A percentile compares a stretch with the other conserved stretches of the same genome.
phyloP scores from a whole-genome alignment of 2,888 invertebrate species.

The Apamea anceps region DNA sequence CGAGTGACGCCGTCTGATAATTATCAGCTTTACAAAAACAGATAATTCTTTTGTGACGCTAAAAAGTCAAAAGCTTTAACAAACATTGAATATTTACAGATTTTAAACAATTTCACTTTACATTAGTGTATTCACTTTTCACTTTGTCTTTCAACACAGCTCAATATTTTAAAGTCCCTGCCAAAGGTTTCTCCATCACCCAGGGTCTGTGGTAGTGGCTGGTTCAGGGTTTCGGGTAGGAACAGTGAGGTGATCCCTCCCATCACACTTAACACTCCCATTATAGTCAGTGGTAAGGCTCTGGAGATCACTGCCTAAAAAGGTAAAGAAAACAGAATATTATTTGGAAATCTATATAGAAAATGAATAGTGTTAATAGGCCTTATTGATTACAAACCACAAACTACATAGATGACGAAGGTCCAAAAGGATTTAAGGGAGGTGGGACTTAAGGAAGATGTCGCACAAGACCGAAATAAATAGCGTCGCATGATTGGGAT shows the following conservation, averaged over 20 bases:
- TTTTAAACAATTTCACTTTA: slow-evolving; percentile 3
- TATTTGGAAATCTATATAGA: not conserved
- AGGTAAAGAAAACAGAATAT: slow-evolving; percentile 8
- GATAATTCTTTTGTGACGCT: slow-evolving; percentile 12
- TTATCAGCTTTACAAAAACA: not conserved
- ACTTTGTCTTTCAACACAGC: slow-evolving; percentile 83
- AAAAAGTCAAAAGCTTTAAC: not conserved
- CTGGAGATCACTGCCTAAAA: slow-evolving; percentile 90
- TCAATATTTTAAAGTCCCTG: slow-evolving; percentile 89
- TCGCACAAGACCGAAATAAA: not conserved
- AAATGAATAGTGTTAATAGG: not conserved
- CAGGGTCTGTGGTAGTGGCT: slow-evolving; percentile 91
- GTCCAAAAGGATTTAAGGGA: no score
- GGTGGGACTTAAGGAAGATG: no score
- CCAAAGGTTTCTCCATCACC: slow-evolving; percentile 92
- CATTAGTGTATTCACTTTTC: slow-evolving; percentile 24
- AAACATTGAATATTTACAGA: not conserved
- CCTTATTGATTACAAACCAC: not conserved
- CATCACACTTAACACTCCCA: slow-evolving; percentile 90
- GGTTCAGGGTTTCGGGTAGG: slow-evolving; percentile 91
- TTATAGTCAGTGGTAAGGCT: slow-evolving; percentile 90
- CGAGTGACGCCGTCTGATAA: not conserved
- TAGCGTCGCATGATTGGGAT: not conserved
- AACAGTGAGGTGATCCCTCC: slow-evolving; percentile 91
- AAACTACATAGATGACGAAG: no score